Percentiles rank a stretch among this genome's conserved stretches.
Conservation (phyloP, 2,888 invertebrate species). For the Ypsolopha sequella region DNA sequence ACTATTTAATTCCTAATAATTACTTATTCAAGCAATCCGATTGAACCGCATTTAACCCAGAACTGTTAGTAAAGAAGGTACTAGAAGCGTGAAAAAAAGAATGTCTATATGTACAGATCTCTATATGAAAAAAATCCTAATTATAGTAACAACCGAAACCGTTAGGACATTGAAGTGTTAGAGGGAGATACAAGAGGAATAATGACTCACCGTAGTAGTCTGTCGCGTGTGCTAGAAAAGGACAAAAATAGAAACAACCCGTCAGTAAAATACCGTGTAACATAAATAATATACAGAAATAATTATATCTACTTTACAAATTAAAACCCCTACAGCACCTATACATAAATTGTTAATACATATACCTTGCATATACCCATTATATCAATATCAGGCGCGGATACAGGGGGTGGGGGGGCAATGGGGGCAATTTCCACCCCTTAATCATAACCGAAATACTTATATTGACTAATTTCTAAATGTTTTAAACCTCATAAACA, state of each 20-base stretch:
- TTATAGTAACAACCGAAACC: constrained; percentile 49
- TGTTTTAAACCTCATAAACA: too few relatives aligned
- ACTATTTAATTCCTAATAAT: background rate
- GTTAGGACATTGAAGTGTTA: constrained; percentile 21
- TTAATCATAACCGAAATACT: too few relatives aligned
- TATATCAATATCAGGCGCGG: too few relatives aligned
- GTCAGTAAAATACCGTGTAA: constrained; percentile 29
- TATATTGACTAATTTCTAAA: too few relatives aligned
- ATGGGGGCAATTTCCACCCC: too few relatives aligned
- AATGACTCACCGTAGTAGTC: constrained; percentile 99
- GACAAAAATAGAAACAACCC: constrained; percentile 58
- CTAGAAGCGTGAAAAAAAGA: constrained; percentile 63
- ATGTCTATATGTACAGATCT: constrained; percentile 52
- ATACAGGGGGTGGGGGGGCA: too few relatives aligned
- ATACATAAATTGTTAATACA: background rate
- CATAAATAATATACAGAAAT: constrained; percentile 4
- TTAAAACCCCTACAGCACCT: background rate
- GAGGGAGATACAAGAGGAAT: constrained; percentile 72
- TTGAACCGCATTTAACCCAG: constrained; percentile 28
- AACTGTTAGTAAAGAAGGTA: constrained; percentile 54
- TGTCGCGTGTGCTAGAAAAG: constrained; percentile 90
- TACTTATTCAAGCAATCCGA: constrained; percentile 1
- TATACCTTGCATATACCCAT: background rate
- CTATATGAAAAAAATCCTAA: constrained; percentile 35
- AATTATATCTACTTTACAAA: constrained; percentile 2